Percentiles rank a stretch among this genome's conserved stretches.
Evolutionary conservation across 2,113 vertebrate genomes (phyloP).

Genomic region (Myiozetetes cayanensis): DNA sequence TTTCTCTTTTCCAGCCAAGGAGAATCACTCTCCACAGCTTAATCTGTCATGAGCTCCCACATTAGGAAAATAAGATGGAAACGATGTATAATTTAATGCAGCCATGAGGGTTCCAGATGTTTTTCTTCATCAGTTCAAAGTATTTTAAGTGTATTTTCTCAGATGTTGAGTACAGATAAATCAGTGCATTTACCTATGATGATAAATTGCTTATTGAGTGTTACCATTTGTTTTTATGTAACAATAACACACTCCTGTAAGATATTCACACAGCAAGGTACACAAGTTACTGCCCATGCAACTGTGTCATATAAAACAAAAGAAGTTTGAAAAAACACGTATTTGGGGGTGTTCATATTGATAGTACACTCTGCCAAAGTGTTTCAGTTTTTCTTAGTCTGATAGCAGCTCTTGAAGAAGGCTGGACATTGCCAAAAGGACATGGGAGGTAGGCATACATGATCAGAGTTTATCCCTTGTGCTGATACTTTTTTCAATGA

Average conservation of each 20-base stretch:
- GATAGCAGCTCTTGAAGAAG: neutral
- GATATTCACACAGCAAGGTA: neutral
- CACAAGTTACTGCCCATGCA: neutral
- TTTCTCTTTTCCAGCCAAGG: neutral
- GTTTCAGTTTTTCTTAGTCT: neutral
- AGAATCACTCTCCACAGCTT: neutral
- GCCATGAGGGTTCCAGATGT: neutral
- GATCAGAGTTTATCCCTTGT: neutral
- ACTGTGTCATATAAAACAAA: neutral
- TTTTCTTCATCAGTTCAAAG: neutral
- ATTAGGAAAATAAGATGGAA: conserved; percentile 10
- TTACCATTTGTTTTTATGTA: neutral
- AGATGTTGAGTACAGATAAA: conserved; percentile 4
- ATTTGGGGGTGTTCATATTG: neutral
- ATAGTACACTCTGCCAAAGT: neutral
- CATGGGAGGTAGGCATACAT: neutral
- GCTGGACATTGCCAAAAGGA: neutral
- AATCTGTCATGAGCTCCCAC: neutral
- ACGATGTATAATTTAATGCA: neutral
- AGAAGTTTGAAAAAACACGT: neutral
- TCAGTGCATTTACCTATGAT: neutral
- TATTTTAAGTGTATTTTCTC: conserved; percentile 4
- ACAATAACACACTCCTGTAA: neutral
- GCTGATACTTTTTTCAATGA: neutral
- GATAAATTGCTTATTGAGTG: neutral